phyloP scores from a whole-genome alignment of 2,113 vertebrate species.

The Brachyistius frenatus region DNA sequence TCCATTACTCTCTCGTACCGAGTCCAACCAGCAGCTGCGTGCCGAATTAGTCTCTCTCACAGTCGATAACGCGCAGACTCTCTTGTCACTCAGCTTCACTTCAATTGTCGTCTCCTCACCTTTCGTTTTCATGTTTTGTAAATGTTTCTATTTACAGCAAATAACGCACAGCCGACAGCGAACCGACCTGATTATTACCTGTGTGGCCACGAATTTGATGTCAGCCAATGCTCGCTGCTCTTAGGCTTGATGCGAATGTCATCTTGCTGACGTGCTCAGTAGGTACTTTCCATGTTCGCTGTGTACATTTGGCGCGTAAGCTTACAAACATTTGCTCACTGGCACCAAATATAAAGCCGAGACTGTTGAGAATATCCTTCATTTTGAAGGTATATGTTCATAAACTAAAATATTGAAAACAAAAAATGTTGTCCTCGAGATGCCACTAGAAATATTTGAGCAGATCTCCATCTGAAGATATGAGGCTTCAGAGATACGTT shows the following conservation, averaged over 20 bases:
- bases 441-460: too few species aligned
- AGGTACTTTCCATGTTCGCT: background rate
- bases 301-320: too few species aligned
- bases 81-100: too few species aligned
- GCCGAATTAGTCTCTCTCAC: slow-evolving; percentile 41
- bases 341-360: background rate
- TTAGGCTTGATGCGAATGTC: background rate
- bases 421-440: too few species aligned
- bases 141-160: background rate
- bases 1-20: slow-evolving; percentile 68
- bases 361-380: background rate
- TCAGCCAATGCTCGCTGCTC: background rate
- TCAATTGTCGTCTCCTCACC: background rate
- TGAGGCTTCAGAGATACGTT: too few species aligned
- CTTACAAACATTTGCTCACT: background rate
- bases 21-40: slow-evolving; percentile 70
- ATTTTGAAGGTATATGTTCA: too few species aligned
- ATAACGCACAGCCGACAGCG: background rate
- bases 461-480: too few species aligned
- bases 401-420: too few species aligned
- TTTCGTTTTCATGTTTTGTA: background rate
- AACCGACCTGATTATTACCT: background rate
- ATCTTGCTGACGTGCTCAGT: background rate
- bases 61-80: slow-evolving; percentile 2
- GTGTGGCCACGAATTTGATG: background rate